Base-by-base conservation (phyloP, 2,888 invertebrate species). In the Macrosiphum euphorbiae region DNA sequence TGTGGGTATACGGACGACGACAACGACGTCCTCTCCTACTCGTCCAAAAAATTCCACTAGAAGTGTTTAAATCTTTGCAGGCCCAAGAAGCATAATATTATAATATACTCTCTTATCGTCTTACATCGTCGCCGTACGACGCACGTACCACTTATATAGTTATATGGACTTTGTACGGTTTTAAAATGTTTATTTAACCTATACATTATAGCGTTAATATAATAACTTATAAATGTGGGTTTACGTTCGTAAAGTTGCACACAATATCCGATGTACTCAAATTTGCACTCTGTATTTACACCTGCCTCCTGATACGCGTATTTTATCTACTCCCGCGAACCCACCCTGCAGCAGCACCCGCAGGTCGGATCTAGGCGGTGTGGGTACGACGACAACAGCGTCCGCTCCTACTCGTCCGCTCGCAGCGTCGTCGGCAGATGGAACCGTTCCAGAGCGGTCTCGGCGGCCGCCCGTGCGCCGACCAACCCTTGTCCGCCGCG, bases 391-490 rank as follows among this genome's bases (percentile, higher is more conserved):
- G 78, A 52, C 90, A 26, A 11, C 8, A 26, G 13, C 88, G 35
- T 41, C 58, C 50, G n/a, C 50, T 35, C 16, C 20, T 16, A 1
- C 26, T 41, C 55, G 55, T 26, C 88, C 58, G 55, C 86, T 44
- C 41, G 84, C 86, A 13, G 11, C 41, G 28, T 58, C 91, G n/a
- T 20, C 84, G 20, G 44, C 92, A 88, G 88, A 78, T 55, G 92
- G 88, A 87, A 92, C 92, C 78, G 92, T 92, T 92, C 92, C 92
- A 92, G 50, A 88, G 44, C 7, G 44, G 67, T 78, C 92, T 55
- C 55, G 92, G 4, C 91, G 86, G 28, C 44, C 84, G 16, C 41
- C 78, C 35, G 50, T 20, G 78, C 84, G 58, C 55, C 84, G 41
- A 91, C 91, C 91, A 85, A 91, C 91, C 91, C 91, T 58, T 58